Base-by-base conservation (phyloP, 2,797 vertebrate genomes). In the Pagetopsis macropterus region DNA sequence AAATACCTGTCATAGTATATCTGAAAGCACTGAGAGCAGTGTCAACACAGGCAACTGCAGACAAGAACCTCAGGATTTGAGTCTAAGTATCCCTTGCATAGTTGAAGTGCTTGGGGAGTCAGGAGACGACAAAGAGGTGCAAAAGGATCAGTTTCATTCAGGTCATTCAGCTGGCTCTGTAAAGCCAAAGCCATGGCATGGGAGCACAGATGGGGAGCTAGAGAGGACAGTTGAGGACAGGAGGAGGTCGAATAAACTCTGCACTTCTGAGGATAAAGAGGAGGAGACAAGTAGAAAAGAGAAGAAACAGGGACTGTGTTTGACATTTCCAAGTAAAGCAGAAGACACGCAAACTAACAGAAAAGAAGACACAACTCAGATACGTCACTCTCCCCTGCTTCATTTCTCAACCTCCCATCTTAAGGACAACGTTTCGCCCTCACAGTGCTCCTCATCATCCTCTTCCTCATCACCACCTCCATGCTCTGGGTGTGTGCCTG, bases 401-500 rank as follows among this genome's bases (percentile, higher is more conserved):
- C 4, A 4, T 33, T 7, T 48, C 14, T 72, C 27, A 0, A 40
- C 45, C 17, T 41, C 70, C 5, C 16, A 67, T 9, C 13, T 33
- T 43, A 50, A 33, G 19, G 59, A 62, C 17, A 55, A 21, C 48
- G 46, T 46, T 23, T 62, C 41, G 45, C 59, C 48, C 9, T 57
- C 58, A 21, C 54, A 45, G 50, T 41, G 45, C 13, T 44, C 63
- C 31, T 17, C 49, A 14, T 68, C 70, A 10, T 60, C 37, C 19
- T 63, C 63, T 21, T 73, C 74, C 19, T 76, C 70, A 43, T 66
- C 71, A 2, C 51, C 60, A 16, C 70, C 44, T 46, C 76, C 6
- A 0, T 84, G 76, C 59, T 81, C 61, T 55, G 83, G 72, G 23
- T 80, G 82, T 7, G 91, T 93, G 27, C 87, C 89, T 13, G 93